phyloP scores from a whole-genome alignment of 2,113 vertebrate genomes.

The Chlamydotis undulata region DNA sequence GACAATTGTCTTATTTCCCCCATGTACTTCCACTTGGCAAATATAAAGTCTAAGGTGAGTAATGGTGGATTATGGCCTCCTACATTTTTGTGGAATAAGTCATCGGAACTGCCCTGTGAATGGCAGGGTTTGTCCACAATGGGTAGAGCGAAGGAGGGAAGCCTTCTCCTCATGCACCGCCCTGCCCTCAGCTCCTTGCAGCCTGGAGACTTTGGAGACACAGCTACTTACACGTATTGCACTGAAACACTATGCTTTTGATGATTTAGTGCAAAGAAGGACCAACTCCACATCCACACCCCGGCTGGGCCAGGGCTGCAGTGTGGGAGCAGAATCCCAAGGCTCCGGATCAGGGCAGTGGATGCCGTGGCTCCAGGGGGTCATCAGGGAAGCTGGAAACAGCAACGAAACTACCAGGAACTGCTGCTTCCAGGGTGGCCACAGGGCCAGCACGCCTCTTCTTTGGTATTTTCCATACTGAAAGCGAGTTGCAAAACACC shows the following conservation, averaged over 20 bases:
- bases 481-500: neutral
- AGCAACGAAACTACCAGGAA: rapidly evolving
- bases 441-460: neutral
- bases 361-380: neutral
- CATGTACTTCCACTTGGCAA: neutral
- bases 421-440: neutral
- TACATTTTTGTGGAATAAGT: neutral
- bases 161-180: too few relatives aligned
- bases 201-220: neutral
- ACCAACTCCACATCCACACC: rapidly evolving
- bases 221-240: neutral
- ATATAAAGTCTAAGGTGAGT: neutral
- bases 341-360: too few relatives aligned
- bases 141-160: neutral
- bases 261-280: neutral
- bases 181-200: too few relatives aligned
- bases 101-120: neutral
- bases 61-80: neutral
- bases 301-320: neutral
- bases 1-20: neutral
- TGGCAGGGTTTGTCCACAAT: neutral
- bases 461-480: neutral
- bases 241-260: neutral
- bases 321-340: neutral
- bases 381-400: neutral